Base-by-base conservation (phyloP, 2,113 vertebrate species). In the Cynocephalus volans region DNA sequence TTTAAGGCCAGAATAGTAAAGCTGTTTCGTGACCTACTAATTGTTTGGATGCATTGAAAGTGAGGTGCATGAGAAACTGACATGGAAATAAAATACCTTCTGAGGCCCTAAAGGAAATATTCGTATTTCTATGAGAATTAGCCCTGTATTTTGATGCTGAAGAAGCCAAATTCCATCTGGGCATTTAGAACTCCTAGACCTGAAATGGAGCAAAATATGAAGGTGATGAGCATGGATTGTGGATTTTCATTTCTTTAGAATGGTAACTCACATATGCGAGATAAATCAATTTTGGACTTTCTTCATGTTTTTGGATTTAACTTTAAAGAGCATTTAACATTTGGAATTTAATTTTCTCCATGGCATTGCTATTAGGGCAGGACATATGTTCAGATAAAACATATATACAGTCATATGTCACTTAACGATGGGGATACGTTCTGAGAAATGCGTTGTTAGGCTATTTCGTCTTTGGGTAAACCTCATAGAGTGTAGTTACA, bases 331-430 rank as follows among this genome's bases (percentile, higher is more conserved):
- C 45, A 65, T 75, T 81, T 88, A 82, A 70, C 45, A 72, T 21
- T 90, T 89, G 41, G 4, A 65, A 80, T 83, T 92, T 69, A 79
- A 70, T 90, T 95, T 95, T 97, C 24, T 81, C 8, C 12, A 17
- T 60, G 33, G 26, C 28, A 48, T 90, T 62, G 13, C 88, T 83
- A 88, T 82, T n/a, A 80, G 33, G 23, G 9, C 0, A 50, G 26
- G 41, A 65, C 23, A 26, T 70, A 45, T 48, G 45, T 58, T 84
- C 4, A 81, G 84, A 73, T 76, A 52, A 81, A 75, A 0, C 11
- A 58, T 69, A 52, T 28, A 1, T 48, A 33, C 65, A 41, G 41
- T 41, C 4, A 41, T 41, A 41, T 41, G 41, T 41, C 41, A 41
- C 41, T 41, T 41, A 41, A 41, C 4, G 41, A 41, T 41, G 41